These are phyloP conservation scores for Adelosebastes latens DNA, from an alignment of 2,797 vertebrate species.

Conservation along the genomic window DNA sequence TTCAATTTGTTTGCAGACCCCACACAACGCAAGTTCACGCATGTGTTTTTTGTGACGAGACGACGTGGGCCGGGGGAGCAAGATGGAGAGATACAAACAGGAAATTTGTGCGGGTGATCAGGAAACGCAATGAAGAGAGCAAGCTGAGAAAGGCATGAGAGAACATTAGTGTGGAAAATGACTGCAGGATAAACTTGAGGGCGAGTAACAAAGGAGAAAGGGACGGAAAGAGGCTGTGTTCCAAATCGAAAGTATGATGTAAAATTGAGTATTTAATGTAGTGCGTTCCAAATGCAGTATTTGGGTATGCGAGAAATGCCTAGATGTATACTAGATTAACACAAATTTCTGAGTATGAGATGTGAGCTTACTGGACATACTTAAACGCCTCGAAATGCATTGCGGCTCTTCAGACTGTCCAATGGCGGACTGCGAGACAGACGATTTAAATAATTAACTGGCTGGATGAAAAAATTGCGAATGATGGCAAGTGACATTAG, in stretches of 20 bases:
- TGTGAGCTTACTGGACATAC: not conserved
- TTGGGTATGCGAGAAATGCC: not conserved
- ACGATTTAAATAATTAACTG: not conserved
- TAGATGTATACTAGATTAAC: not conserved
- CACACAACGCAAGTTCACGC: conserved; percentile 6
- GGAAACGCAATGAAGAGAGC: conserved; percentile 11
- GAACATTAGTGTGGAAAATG: conserved; percentile 31
- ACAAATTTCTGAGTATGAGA: not conserved
- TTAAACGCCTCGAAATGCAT: not conserved
- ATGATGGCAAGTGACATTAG: not conserved
- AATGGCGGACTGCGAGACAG: not conserved
- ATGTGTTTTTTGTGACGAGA: not conserved
- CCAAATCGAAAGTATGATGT: not conserved
- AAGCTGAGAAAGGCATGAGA: conserved; percentile 7
- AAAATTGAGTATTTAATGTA: not conserved
- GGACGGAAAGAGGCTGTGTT: not conserved
- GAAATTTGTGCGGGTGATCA: conserved; percentile 34
- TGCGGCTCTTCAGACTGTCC: not conserved
- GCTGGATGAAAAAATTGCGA: not conserved
- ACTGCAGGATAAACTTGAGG: conserved; percentile 18
- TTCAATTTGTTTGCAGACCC: not conserved
- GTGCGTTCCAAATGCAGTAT: not conserved
- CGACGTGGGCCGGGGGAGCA: not conserved
- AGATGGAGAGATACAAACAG: conserved; percentile 43
- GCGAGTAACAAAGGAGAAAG: conserved; percentile 22